Evolutionary conservation across 2,113 vertebrate species (phyloP).

Genomic region (Paracanthobrama guichenoti): DNA sequence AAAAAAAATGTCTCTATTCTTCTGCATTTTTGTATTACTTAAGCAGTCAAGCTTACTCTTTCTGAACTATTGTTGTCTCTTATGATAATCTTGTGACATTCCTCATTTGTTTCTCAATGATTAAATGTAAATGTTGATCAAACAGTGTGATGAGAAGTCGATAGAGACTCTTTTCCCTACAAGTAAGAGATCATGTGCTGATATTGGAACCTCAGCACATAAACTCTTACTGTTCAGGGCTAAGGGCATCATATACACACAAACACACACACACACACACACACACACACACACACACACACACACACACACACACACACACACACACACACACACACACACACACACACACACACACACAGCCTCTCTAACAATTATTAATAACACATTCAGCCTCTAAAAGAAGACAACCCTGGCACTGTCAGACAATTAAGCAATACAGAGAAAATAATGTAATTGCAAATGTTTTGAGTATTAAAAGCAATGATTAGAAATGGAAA

Average conservation of each 20-base stretch:
- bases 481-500: neutral
- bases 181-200: slow-evolving; percentile 76
- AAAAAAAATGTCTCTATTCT: neutral
- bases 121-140: slow-evolving; percentile 1
- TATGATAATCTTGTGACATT: neutral
- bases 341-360: neutral
- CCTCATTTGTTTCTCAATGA: neutral
- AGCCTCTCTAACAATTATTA: neutral
- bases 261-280: neutral
- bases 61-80: neutral
- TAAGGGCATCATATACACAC: slow-evolving; percentile 42
- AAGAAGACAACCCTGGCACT: neutral
- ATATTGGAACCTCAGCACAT: slow-evolving; percentile 72
- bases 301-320: neutral
- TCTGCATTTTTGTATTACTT: no score
- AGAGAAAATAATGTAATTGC: no score
- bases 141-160: neutral
- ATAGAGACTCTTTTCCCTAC: slow-evolving; percentile 65
- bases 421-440: neutral
- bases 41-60: neutral
- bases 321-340: neutral
- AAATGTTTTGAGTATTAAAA: neutral
- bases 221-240: slow-evolving; percentile 81
- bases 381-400: slow-evolving; percentile 2
- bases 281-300: neutral